Evolutionary conservation across 1,140 invertebrate species (phyloP).

Genomic region (Archegozetes longisetosus): DNA sequence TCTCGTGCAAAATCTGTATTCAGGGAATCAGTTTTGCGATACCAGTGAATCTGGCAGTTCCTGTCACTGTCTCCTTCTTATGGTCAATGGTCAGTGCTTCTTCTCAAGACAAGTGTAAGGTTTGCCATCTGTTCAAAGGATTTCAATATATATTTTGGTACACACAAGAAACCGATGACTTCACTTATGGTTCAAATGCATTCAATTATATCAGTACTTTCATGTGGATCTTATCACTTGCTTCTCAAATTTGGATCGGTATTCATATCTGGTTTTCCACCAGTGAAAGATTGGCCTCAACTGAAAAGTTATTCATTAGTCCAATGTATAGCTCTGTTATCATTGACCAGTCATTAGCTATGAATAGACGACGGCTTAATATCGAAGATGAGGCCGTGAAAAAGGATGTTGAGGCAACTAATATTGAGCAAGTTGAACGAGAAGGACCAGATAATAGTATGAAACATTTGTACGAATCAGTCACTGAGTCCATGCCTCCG

Average conservation of each 20-base stretch:
- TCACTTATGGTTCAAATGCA: conserved; percentile 57
- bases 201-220: conserved; percentile 29
- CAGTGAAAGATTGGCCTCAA: conserved; percentile 83
- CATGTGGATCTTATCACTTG: conserved; percentile 29
- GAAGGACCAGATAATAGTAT: not conserved
- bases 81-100: not conserved
- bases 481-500: not conserved
- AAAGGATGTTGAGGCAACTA: conserved; percentile 22
- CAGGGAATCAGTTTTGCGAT: conserved; percentile 40
- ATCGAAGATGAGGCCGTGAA: conserved; percentile 34
- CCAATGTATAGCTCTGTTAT: conserved; percentile 85
- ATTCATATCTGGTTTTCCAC: conserved; percentile 94
- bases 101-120: not conserved
- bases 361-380: conserved; percentile 58
- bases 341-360: conserved; percentile 86
- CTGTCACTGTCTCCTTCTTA: conserved; percentile 25
- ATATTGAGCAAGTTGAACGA: too few relatives aligned
- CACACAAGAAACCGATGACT: conserved; percentile 64
- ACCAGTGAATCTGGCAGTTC: conserved; percentile 29
- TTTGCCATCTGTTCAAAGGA: conserved; percentile 26
- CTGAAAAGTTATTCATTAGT: conserved; percentile 83
- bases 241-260: conserved; percentile 75
- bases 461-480: not conserved
- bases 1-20: conserved; percentile 89
- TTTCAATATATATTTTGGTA: conserved; percentile 62